These are phyloP conservation scores for Rostratula benghalensis DNA, from an alignment of 2,113 vertebrate genomes.

Conservation along the genomic window DNA sequence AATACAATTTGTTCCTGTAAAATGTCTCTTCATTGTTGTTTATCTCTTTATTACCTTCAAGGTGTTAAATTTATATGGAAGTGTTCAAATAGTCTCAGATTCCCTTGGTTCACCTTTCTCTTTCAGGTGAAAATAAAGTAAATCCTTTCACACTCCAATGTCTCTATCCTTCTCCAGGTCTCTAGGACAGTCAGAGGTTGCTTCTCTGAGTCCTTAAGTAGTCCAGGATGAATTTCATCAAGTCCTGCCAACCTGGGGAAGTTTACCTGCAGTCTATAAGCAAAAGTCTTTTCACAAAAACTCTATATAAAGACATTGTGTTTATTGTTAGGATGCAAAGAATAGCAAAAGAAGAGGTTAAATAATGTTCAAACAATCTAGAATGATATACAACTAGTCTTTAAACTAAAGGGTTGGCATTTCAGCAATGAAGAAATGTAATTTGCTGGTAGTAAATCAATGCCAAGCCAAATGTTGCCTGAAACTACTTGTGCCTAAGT, in stretches of 20 bases:
- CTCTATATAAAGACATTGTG: neutral
- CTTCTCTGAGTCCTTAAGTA: neutral
- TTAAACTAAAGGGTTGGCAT: neutral
- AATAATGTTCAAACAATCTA: neutral
- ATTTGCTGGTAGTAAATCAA: neutral
- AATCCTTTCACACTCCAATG: neutral
- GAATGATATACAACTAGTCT: neutral
- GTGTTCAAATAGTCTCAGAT: neutral
- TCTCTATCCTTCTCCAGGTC: neutral
- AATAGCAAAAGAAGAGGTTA: neutral
- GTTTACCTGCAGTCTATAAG: neutral
- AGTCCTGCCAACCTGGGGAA: neutral
- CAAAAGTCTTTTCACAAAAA: neutral
- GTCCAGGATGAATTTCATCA: neutral
- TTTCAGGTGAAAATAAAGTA: neutral
- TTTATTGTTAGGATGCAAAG: neutral
- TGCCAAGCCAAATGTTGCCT: neutral
- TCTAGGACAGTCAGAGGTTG: neutral
- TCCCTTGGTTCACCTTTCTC: neutral
- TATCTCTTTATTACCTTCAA: neutral
- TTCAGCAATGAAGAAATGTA: neutral
- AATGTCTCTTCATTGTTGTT: neutral
- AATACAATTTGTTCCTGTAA: neutral
- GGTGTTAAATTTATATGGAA: neutral
- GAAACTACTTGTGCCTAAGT: neutral